Percentiles rank a stretch among this genome's conserved stretches.
Evolutionary conservation across 2,797 vertebrate species (phyloP).

Genomic region (Dromococcyx pavoninus): DNA sequence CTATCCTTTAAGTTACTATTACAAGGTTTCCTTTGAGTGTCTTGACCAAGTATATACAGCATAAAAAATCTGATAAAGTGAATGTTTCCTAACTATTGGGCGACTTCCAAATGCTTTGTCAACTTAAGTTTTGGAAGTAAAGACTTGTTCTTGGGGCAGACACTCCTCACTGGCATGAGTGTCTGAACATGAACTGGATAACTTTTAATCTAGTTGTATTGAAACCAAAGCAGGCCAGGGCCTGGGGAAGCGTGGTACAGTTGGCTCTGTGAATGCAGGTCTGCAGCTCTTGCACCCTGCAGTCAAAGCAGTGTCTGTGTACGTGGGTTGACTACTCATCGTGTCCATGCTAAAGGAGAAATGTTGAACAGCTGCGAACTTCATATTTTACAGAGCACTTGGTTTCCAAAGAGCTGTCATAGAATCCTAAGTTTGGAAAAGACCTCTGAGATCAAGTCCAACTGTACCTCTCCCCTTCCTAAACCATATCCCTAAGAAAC

Average conservation of each 20-base stretch:
- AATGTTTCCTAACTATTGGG: not conserved
- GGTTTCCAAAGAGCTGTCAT: not conserved
- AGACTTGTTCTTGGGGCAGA: not conserved
- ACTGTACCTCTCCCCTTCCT: too few species aligned
- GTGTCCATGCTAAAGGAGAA: not conserved
- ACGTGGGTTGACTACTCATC: not conserved
- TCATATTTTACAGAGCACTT: not conserved
- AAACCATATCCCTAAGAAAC: too few species aligned
- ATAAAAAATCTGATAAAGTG: not conserved
- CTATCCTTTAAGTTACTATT: not conserved
- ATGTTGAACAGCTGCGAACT: not conserved
- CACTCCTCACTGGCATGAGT: not conserved
- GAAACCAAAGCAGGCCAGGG: not conserved
- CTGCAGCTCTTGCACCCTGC: not conserved
- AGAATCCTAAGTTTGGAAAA: too few species aligned
- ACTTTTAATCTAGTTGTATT: not conserved
- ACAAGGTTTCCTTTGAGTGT: not conserved
- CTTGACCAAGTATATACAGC: not conserved
- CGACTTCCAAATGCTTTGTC: not conserved
- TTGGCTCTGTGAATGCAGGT: not conserved
- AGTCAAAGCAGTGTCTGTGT: not conserved
- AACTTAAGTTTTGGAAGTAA: not conserved
- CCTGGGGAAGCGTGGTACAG: not conserved
- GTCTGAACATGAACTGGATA: not conserved
- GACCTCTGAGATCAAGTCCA: too few species aligned